phyloP scores from a whole-genome alignment of 2,888 invertebrate genomes.

The Lithophane leautieri region DNA sequence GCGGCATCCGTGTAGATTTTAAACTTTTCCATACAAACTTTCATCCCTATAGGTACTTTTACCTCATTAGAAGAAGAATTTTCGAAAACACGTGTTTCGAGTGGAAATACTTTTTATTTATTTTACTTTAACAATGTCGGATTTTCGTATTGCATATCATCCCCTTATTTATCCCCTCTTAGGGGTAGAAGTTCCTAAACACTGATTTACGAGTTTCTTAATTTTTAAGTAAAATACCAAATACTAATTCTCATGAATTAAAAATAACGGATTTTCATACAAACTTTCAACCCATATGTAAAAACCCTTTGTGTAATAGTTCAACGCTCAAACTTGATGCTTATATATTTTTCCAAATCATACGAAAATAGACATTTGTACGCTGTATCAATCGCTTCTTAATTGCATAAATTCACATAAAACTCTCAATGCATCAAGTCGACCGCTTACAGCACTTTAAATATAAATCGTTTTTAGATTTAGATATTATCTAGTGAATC shows the following conservation, averaged over 20 bases:
- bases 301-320: not conserved
- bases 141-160: not conserved
- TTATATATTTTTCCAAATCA: not conserved
- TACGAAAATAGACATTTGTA: conserved; percentile 4
- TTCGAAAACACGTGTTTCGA: not conserved
- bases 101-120: not conserved
- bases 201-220: not conserved
- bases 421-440: conserved; percentile 12
- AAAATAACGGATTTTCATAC: not conserved
- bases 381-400: not conserved
- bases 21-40: not conserved
- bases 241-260: not conserved
- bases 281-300: too few species aligned
- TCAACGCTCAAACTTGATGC: not conserved
- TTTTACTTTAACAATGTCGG: not conserved
- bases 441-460: conserved; percentile 8
- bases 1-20: not conserved
- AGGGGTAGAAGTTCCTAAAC: not conserved
- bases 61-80: too few species aligned
- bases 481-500: conserved; percentile 9
- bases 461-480: conserved; percentile 2
- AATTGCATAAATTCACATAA: conserved; percentile 29
- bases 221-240: not conserved
- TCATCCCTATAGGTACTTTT: not conserved
- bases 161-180: too few species aligned